Conservation (phyloP, 1,140 invertebrate species). For the Schlechtendalia chinensis region DNA sequence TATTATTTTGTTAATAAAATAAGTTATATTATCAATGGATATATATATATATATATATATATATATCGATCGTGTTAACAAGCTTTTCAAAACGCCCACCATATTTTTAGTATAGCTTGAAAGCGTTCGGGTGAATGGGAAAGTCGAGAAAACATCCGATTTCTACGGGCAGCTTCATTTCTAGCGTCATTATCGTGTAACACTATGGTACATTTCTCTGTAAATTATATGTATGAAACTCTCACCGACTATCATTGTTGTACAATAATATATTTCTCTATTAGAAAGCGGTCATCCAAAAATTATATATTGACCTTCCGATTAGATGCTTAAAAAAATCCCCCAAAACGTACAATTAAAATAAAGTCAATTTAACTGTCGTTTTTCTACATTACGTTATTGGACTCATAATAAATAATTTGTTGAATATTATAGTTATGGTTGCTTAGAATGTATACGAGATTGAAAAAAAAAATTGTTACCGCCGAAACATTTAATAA, state of each 20-base stretch:
- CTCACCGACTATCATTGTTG: conserved; percentile 47
- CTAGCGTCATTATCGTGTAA: conserved; percentile 34
- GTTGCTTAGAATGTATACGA: not conserved
- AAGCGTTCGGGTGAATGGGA: conserved; percentile 43
- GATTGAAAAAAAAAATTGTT: not conserved
- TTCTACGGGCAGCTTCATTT: conserved; percentile 48
- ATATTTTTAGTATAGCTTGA: conserved; percentile 26
- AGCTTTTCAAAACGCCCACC: conserved; percentile 36
- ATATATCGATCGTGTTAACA: not conserved
- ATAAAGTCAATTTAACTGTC: too few species aligned
- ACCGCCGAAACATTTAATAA: not conserved
- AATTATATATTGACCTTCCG: conserved; percentile 21
- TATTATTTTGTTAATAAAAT: not conserved
- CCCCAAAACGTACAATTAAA: too few species aligned
- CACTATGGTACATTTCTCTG: conserved; percentile 47
- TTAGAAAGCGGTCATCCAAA: conserved; percentile 29
- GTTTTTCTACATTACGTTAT: too few species aligned
- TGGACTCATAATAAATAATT: not conserved
- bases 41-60: not conserved
- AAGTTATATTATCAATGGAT: not conserved
- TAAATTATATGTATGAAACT: conserved; percentile 47
- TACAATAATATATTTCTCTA: conserved; percentile 32
- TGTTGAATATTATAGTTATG: not conserved
- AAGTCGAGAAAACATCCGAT: conserved; percentile 44
- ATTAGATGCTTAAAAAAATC: conserved; percentile 1